phyloP scores from a whole-genome alignment of 2,888 invertebrate species.

The Flabesymbios commensalis region DNA sequence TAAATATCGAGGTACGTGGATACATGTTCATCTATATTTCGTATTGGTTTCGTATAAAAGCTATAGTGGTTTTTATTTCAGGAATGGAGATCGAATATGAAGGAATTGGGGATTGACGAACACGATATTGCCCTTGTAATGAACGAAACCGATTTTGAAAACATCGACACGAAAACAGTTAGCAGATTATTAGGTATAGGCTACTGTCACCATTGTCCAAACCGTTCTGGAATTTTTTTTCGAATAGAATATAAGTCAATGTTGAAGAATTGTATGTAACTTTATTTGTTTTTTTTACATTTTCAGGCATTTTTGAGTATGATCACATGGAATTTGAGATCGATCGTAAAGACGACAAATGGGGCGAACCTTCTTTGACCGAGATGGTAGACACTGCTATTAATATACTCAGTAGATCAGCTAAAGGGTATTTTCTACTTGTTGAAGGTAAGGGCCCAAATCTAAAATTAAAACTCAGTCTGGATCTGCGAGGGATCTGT shows the following conservation, averaged over 20 bases:
- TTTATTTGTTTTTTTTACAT: background rate
- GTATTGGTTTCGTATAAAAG: too few species aligned
- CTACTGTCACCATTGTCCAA: background rate
- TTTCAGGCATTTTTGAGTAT: constrained; percentile 48
- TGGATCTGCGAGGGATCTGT: too few species aligned
- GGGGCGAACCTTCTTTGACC: constrained; percentile 61
- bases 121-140: background rate
- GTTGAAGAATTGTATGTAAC: background rate
- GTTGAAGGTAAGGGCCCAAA: constrained; percentile 29
- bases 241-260: too few species aligned
- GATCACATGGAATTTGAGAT: constrained; percentile 74
- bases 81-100: too few species aligned
- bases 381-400: constrained; percentile 33
- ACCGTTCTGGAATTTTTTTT: too few species aligned
- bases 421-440: constrained; percentile 34
- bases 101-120: constrained; percentile 1
- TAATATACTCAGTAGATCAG: constrained; percentile 17
- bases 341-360: constrained; percentile 11
- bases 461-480: too few species aligned
- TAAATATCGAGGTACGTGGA: too few species aligned
- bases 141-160: constrained; percentile 8
- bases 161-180: constrained; percentile 1
- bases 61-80: too few species aligned
- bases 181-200: constrained; percentile 23
- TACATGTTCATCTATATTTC: too few species aligned